Evolutionary conservation across 2,797 vertebrate species (phyloP).

Genomic region (Rhincodon typus): DNA sequence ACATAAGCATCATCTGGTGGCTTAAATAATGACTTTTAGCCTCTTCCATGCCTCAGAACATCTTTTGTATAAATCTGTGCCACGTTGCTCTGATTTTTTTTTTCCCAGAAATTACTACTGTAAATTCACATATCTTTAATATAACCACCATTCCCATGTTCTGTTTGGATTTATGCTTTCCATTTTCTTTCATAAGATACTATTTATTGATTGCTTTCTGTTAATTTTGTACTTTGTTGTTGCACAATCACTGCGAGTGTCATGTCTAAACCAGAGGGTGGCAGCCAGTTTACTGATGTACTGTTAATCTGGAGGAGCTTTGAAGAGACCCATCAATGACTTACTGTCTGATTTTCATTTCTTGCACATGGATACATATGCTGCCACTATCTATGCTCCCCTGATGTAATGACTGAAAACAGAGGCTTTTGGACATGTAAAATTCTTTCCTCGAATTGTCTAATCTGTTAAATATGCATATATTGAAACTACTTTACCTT

Average conservation of each 20-base stretch:
- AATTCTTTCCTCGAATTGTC: background rate
- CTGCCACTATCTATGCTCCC: background rate
- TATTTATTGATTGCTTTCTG: background rate
- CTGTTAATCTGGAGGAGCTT: background rate
- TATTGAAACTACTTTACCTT: background rate
- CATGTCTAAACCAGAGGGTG: background rate
- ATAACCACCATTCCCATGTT: background rate
- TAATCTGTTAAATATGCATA: background rate
- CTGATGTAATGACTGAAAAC: background rate
- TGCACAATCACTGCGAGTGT: background rate
- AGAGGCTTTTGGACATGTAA: background rate
- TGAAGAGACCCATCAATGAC: background rate
- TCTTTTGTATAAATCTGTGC: background rate
- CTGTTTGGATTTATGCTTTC: background rate
- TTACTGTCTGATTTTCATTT: background rate
- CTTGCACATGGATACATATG: background rate
- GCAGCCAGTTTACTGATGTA: background rate
- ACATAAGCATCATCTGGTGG: background rate
- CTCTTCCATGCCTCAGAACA: background rate
- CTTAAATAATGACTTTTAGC: slow-evolving; percentile 2
- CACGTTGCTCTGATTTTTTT: background rate
- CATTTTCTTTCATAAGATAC: background rate
- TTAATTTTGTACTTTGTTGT: background rate
- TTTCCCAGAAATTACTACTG: background rate
- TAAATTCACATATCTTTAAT: background rate